Evolutionary conservation across 2,888 invertebrate genomes (phyloP), one percentile per base, ranked within the genome.

Genomic region (Oxyteleia sp.): DNA sequence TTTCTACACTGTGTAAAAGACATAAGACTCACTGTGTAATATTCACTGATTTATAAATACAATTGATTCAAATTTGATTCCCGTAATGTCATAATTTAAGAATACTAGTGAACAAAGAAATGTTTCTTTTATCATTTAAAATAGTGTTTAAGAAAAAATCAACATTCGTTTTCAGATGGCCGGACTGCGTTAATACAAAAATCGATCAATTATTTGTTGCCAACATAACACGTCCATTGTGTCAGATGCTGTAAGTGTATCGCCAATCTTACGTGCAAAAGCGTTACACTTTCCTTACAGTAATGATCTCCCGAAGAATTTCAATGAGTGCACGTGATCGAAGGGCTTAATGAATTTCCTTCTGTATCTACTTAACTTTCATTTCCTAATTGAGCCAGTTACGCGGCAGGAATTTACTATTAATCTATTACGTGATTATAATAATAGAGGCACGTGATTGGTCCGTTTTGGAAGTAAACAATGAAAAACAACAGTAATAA

Each of bases 331-430:
- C 83, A 80, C 83, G 83, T 79, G 79, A 75, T 61, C 78, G 49
- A 82, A 82, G 82, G 78, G 82, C 78, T 38, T 82, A 82, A 82
- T 82, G 82, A 74, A 78, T 78, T 84, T 83, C 79, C 74, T 79
- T 45, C 61, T 79, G 74, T 53, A 68, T 72, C 55, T 16, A 13
- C 23, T 74, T 55, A 78, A 74, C 82, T 83, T 83, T 83, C 79
- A 69, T 79, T 83, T 79, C 83, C 83, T 83, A 83, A 83, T 83
- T 79, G 79, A 72, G 69, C 51, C 11, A 63, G 15, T 43, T 55
- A 53, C 79, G 13, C 64, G 47, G 38, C 43, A 47, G 18, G 78
- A 83, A 75, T 82, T 63, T 29, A 2, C 49, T 63, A 66, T 63
- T 63, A 69, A 68, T 74, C 38, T 71, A 45, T 82, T 71, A 75